Evolutionary conservation across 2,797 vertebrate genomes (phyloP).

Genomic region (Hemibagrus guttatus): DNA sequence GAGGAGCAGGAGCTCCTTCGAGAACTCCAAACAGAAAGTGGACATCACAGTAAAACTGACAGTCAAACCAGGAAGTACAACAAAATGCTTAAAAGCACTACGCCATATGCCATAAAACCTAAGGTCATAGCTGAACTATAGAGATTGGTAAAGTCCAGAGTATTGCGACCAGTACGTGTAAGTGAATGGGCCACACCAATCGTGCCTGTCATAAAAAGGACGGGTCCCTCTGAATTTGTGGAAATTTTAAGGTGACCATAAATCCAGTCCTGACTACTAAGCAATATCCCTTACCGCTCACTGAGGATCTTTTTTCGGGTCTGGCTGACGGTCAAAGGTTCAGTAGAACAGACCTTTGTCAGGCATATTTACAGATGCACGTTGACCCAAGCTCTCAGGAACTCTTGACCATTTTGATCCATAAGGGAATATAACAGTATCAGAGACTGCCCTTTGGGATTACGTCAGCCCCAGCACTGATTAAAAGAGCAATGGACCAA

Average conservation of each 20-base stretch:
- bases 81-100: constrained; percentile 26
- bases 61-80: constrained; percentile 5
- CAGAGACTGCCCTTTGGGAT: background rate
- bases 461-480: background rate
- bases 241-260: constrained; percentile 26
- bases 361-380: background rate
- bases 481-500: background rate
- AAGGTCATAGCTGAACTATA: constrained; percentile 26
- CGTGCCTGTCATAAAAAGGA: constrained; percentile 24
- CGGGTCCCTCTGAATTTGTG: background rate
- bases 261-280: background rate
- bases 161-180: background rate
- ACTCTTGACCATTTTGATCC: background rate
- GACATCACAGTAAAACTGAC: background rate
- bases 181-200: constrained; percentile 32
- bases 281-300: background rate
- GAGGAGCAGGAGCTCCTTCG: constrained; percentile 61
- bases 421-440: background rate
- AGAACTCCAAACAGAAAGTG: constrained; percentile 65
- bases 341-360: constrained; percentile 9
- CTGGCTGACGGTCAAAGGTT: background rate
- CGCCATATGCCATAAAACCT: constrained; percentile 25
- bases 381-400: background rate
- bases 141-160: constrained; percentile 11
- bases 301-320: background rate